phyloP scores from a whole-genome alignment of 2,888 invertebrate species.

The Ichneumon xanthorius region DNA sequence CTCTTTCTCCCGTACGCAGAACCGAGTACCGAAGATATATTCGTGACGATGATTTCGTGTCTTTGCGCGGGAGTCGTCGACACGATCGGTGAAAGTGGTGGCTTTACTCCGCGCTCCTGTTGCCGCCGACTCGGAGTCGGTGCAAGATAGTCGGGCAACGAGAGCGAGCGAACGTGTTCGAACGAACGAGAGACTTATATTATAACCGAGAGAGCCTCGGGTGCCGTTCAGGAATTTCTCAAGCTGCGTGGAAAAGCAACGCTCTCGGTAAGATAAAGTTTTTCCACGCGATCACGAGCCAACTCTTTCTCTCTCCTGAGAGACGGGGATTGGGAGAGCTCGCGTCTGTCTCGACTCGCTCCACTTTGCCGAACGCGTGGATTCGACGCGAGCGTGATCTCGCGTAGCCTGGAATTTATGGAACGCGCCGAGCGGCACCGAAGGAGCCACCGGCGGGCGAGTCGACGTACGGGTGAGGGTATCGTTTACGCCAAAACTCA shows the following conservation, averaged over 20 bases:
- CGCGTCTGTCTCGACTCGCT: slow-evolving; percentile 48
- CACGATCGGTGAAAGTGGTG: slow-evolving; percentile 72
- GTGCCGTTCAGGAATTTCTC: slow-evolving; percentile 63
- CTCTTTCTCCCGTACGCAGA: not conserved
- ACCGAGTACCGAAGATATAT: not conserved
- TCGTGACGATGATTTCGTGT: slow-evolving; percentile 23
- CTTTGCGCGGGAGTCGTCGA: slow-evolving; percentile 50
- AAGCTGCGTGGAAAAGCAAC: slow-evolving; percentile 59
- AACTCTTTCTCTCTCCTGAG: not conserved
- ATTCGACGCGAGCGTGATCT: slow-evolving; percentile 19
- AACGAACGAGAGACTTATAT: not conserved
- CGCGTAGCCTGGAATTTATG: slow-evolving; percentile 52
- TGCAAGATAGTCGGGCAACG: slow-evolving; percentile 33
- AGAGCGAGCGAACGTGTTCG: slow-evolving; percentile 46
- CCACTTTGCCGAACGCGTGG: slow-evolving; percentile 37
- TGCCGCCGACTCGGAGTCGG: slow-evolving; percentile 12
- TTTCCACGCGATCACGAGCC: slow-evolving; percentile 51
- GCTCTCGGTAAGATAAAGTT: slow-evolving; percentile 42
- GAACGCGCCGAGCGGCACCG: slow-evolving; percentile 40
- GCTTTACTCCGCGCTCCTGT: slow-evolving; percentile 28
- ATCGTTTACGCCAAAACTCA: not conserved
- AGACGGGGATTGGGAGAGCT: not conserved
- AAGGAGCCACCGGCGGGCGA: slow-evolving; percentile 12
- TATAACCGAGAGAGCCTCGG: not conserved
- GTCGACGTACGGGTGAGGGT: not conserved